Percentiles rank a stretch among this genome's conserved stretches.
phyloP scores from a whole-genome alignment of 2,888 invertebrate genomes.

The Pemphredon lugubris region DNA sequence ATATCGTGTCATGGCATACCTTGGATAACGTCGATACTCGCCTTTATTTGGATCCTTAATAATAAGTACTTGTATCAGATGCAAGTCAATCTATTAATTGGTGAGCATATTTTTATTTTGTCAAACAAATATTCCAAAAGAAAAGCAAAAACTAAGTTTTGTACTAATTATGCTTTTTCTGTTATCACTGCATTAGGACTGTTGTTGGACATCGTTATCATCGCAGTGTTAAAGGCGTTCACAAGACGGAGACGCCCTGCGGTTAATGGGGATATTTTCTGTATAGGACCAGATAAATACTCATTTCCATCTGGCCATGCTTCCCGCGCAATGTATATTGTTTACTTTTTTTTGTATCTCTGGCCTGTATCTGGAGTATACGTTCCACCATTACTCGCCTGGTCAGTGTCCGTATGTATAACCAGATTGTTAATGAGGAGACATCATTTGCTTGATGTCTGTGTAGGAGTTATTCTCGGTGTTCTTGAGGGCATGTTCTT shows the following conservation, averaged over 20 bases:
- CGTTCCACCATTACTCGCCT: constrained; percentile 86
- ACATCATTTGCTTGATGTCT: constrained; percentile 93
- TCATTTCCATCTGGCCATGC: constrained; percentile 98
- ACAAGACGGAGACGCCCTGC: constrained; percentile 90
- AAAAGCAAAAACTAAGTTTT: background rate
- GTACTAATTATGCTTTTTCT: too few relatives aligned
- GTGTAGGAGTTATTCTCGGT: constrained; percentile 93
- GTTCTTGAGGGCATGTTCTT: constrained; percentile 86
- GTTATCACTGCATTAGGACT: constrained; percentile 84
- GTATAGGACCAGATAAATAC: constrained; percentile 93
- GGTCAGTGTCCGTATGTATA: constrained; percentile 88
- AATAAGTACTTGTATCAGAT: constrained; percentile 87
- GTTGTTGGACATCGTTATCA: constrained; percentile 89
- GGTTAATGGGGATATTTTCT: constrained; percentile 85
- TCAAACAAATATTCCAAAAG: background rate
- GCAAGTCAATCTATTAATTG: constrained; percentile 92
- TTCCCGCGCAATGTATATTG: constrained; percentile 90
- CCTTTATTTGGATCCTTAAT: constrained; percentile 89
- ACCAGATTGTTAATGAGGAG: constrained; percentile 92
- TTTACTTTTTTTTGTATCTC: constrained; percentile 87
- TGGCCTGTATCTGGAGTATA: constrained; percentile 85
- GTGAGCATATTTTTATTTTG: constrained; percentile 81
- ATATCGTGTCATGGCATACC: constrained; percentile 94
- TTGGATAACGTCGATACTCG: constrained; percentile 91
- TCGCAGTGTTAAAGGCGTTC: constrained; percentile 90